phyloP scores from a whole-genome alignment of 2,113 vertebrate species.

The Upupa epops region DNA sequence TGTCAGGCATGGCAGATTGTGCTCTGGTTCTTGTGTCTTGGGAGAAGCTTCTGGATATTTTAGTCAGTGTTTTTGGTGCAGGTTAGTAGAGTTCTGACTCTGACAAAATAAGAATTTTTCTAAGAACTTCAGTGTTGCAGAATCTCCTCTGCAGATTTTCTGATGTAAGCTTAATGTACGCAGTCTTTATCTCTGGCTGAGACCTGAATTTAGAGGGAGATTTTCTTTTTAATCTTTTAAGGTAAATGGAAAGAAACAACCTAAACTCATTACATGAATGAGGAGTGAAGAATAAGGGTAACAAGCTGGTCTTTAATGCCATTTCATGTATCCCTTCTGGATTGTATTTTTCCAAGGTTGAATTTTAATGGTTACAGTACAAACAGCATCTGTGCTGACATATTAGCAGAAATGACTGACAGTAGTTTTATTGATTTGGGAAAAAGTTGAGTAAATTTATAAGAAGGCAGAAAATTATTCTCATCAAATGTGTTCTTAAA shows the following conservation, averaged over 20 bases:
- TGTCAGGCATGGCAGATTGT: neutral
- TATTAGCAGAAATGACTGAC: neutral
- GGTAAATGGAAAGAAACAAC: neutral
- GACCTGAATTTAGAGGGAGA: conserved; percentile 6
- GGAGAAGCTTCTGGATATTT: neutral
- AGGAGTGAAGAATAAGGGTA: neutral
- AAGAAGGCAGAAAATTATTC: conserved; percentile 1
- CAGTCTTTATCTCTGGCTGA: conserved; percentile 20
- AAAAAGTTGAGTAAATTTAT: neutral
- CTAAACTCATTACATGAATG: neutral
- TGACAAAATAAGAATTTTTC: neutral
- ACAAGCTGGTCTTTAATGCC: neutral
- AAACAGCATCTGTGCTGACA: neutral
- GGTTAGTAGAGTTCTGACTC: neutral
- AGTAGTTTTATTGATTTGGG: neutral
- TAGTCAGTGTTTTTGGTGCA: neutral
- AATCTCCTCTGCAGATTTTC: conserved; percentile 25
- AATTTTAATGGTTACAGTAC: neutral
- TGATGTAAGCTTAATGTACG: neutral
- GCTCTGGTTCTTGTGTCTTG: neutral
- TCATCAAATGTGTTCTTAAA: neutral
- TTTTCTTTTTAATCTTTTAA: neutral
- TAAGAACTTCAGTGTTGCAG: neutral
- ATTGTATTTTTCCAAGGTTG: neutral
- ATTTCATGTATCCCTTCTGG: neutral